A percentile compares a stretch with the other conserved stretches of the same genome.
These are phyloP conservation scores for Apus apus DNA, from an alignment of 2,113 vertebrate genomes.

Conservation along the genomic window DNA sequence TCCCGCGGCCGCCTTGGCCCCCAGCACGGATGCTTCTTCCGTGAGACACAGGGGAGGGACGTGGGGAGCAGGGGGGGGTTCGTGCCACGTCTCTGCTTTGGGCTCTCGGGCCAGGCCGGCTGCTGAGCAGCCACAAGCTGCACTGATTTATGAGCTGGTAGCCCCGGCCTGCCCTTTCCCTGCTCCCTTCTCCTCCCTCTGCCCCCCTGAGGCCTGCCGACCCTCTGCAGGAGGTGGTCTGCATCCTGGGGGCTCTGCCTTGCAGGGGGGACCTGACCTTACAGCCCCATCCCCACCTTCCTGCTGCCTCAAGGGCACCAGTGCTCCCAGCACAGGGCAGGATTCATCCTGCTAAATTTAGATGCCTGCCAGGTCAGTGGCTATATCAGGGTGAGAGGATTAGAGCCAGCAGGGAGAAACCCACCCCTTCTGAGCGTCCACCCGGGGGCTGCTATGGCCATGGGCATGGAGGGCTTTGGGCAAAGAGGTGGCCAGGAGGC, in stretches of 20 bases:
- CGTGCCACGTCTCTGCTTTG: background rate
- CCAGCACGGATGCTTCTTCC: background rate
- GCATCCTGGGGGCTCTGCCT: background rate
- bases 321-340: background rate
- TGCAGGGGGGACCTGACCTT: background rate
- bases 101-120: background rate
- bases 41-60: background rate
- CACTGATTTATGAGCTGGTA: rapidly evolving
- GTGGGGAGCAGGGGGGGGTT: background rate
- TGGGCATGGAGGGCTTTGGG: background rate
- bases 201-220: rapidly evolving
- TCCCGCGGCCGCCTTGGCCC: background rate
- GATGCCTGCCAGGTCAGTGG: background rate
- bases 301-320: background rate
- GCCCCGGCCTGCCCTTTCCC: rapidly evolving
- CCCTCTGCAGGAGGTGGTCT: background rate
- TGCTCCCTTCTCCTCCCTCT: background rate
- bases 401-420: background rate
- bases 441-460: background rate
- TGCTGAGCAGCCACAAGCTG: rapidly evolving
- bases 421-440: background rate
- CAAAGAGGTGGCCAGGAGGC: background rate
- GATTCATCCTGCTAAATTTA: conserved; percentile 46
- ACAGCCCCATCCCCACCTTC: rapidly evolving
- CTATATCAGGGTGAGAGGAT: background rate